Evolutionary conservation across 2,888 invertebrate species (phyloP), one percentile per base, ranked within the genome.

Genomic region (Melolontha melolontha): DNA sequence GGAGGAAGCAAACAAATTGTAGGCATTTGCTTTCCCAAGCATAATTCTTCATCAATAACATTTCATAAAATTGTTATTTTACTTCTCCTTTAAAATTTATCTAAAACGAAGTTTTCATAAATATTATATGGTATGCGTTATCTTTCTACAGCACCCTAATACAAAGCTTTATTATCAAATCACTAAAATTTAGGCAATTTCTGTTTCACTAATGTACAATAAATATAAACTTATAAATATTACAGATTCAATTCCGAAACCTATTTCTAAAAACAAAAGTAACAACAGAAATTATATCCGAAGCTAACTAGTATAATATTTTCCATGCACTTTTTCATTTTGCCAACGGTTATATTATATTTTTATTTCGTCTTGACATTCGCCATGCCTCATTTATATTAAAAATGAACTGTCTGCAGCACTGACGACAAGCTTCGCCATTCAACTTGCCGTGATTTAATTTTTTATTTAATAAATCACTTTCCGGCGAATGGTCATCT

Each of bases 381-480:
- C 71, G 72, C 70, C 70, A 69, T 71, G 72, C 74, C 75, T 75
- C 74, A 78, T 80, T 80, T 79, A 80, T 82, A 82, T 82, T 82
- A 83, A 82, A 83, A 83, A 83, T 83, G 82, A 82, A 82, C 82
- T 81, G 82, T 82, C 82, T 80, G 78, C 77, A 76, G 78, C 82
- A 82, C 79, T 77, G 82, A 81, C 79, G 79, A 80, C 80, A 77
- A 73, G 74, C 78, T 79, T 79, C 79, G 80, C 80, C 78, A 82
- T 82, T 81, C 80, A 79, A 79, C 80, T 65, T 72, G 67, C 69
- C 66, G 57, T 69, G 68, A 70, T 67, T 67, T 64, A 70, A 71
- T 70, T 71, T 68, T 70, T 71, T 70, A 63, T 67, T 66, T 70
- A 66, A 71, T 71, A 59, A 71, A 71, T 72, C 64, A 63, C 63